phyloP scores from a whole-genome alignment of 2,888 invertebrate species.

The Drosophila infuscata region DNA sequence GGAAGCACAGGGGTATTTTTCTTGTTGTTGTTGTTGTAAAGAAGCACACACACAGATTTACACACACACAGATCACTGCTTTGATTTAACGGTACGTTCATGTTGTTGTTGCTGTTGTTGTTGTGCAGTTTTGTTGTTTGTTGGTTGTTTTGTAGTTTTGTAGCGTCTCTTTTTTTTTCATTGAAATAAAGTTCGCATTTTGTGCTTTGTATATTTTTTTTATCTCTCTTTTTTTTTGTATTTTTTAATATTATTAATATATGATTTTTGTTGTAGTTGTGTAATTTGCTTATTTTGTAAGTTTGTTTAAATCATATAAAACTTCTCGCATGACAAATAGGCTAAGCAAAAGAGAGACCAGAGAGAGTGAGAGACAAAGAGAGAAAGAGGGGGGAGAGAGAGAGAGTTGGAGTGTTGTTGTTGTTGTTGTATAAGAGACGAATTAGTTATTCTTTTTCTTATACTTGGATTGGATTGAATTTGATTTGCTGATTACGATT shows the following conservation, averaged over 20 bases:
- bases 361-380: conserved; percentile 26
- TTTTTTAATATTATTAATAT: conserved; percentile 61
- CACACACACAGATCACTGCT: conserved; percentile 51
- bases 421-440: conserved; percentile 44
- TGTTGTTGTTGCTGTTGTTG: conserved; percentile 54
- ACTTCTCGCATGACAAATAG: conserved; percentile 49
- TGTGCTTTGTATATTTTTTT: conserved; percentile 59
- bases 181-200: conserved; percentile 76
- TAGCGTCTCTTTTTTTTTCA: conserved; percentile 46
- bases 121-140: conserved; percentile 43
- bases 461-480: conserved; percentile 28
- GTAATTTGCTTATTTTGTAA: conserved; percentile 64
- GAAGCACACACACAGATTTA: conserved; percentile 45
- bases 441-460: conserved; percentile 46
- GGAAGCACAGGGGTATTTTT: conserved; percentile 44
- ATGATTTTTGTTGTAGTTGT: conserved; percentile 36
- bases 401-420: conserved; percentile 61
- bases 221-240: conserved; percentile 65
- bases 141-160: conserved; percentile 47
- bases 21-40: conserved; percentile 7
- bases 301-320: conserved; percentile 53
- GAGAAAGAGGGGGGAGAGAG: conserved; percentile 27
- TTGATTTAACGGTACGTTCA: conserved; percentile 59
- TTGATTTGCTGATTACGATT: conserved; percentile 24
- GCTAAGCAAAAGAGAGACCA: conserved; percentile 50